Conservation (phyloP, 2,888 invertebrate genomes). For the Lasiommata megera region DNA sequence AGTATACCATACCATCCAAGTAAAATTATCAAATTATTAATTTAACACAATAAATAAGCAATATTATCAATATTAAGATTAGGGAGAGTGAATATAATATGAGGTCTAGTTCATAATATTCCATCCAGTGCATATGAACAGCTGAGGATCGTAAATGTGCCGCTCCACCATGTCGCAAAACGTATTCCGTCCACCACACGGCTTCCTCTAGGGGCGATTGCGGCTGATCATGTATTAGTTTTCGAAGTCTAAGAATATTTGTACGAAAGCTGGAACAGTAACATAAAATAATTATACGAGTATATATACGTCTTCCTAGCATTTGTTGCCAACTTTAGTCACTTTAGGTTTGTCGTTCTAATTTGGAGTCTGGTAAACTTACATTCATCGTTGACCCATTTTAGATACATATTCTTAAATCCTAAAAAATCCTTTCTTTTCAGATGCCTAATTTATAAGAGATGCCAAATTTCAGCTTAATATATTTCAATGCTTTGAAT, state of each 20-base stretch:
- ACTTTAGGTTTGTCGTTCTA: too few relatives aligned
- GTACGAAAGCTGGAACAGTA: conserved; percentile 30
- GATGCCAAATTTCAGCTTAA: too few relatives aligned
- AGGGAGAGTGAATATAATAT: neutral
- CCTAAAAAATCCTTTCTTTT: too few relatives aligned
- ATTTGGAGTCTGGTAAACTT: too few relatives aligned
- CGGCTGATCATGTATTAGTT: conserved; percentile 32
- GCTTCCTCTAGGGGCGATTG: conserved; percentile 32
- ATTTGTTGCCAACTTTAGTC: too few relatives aligned
- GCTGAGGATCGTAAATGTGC: conserved; percentile 31
- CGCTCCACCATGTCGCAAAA: conserved; percentile 34
- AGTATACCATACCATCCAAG: too few relatives aligned
- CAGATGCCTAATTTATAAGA: too few relatives aligned
- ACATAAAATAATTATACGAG: neutral
- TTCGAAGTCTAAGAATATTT: conserved; percentile 29
- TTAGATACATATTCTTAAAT: too few relatives aligned
- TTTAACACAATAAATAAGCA: neutral
- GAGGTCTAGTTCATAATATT: conserved; percentile 30
- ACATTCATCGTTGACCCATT: too few relatives aligned
- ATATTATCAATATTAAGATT: neutral
- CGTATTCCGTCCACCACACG: conserved; percentile 39
- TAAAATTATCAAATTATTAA: neutral
- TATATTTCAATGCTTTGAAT: too few relatives aligned
- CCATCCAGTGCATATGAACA: conserved; percentile 28
- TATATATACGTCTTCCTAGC: too few relatives aligned